These are phyloP conservation scores for Drosophila helvetica DNA, from an alignment of 2,888 invertebrate genomes.

Conservation along the genomic window DNA sequence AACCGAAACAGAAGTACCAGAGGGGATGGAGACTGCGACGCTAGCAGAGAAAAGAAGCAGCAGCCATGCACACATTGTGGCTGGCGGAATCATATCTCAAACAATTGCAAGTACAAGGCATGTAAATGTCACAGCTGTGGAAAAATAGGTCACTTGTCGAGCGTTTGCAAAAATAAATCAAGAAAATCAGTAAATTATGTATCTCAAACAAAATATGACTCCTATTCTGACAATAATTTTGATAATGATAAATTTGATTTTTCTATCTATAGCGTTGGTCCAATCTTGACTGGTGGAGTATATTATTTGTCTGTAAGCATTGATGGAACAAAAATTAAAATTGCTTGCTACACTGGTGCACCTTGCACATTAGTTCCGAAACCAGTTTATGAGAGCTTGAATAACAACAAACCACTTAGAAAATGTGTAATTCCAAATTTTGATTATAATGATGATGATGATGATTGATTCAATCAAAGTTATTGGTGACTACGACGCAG, in stretches of 20 bases:
- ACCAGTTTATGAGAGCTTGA: background rate
- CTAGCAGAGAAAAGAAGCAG: too few species aligned
- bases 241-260: background rate
- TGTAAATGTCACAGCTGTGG: background rate
- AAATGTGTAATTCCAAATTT: background rate
- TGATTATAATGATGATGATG: background rate
- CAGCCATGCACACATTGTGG: too few species aligned
- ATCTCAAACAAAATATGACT: background rate
- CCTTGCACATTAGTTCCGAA: background rate
- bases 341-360: constrained; percentile 1
- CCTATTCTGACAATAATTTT: background rate
- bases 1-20: too few species aligned
- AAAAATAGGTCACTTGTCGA: background rate
- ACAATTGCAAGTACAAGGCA: too few species aligned
- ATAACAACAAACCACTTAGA: background rate
- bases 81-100: too few species aligned
- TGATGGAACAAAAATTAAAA: constrained; percentile 1
- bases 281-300: background rate
- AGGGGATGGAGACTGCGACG: too few species aligned
- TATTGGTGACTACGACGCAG: too few species aligned
- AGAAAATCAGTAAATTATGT: background rate
- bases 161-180: background rate
- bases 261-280: background rate
- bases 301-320: too few species aligned
- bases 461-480: background rate